These are phyloP conservation scores for Drosophila nigromelanica DNA, from an alignment of 1,140 invertebrate genomes.

Conservation along the genomic window DNA sequence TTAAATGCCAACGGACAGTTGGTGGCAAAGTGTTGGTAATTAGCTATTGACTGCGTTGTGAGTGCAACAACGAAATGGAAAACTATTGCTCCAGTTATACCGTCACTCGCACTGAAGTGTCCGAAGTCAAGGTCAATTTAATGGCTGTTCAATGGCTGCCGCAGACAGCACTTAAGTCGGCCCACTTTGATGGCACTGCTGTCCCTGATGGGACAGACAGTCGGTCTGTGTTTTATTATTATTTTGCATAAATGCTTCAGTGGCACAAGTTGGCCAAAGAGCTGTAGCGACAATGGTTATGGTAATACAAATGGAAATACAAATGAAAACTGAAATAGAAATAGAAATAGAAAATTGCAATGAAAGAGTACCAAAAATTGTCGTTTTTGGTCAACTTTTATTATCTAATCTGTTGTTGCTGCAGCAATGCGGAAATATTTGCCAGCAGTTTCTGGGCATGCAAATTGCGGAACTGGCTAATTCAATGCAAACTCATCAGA, in stretches of 20 bases:
- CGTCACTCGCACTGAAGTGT: not conserved
- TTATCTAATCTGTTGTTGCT: conserved; percentile 1
- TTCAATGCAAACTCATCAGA: conserved; percentile 64
- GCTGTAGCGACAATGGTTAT: not conserved
- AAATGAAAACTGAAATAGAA: conserved; percentile 9
- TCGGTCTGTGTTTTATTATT: conserved; percentile 11
- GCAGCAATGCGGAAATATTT: conserved; percentile 12
- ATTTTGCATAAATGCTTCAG: conserved; percentile 23
- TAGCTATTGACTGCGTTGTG: conserved; percentile 18
- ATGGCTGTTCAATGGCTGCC: conserved; percentile 21
- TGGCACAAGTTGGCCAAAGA: not conserved
- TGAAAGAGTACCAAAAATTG: conserved; percentile 27
- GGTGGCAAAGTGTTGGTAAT: conserved; percentile 35
- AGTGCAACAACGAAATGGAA: conserved; percentile 23
- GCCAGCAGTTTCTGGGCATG: conserved; percentile 19
- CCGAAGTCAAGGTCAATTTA: conserved; percentile 27
- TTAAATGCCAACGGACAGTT: conserved; percentile 20
- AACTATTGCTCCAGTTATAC: not conserved
- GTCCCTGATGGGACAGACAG: conserved; percentile 6
- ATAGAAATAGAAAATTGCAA: conserved; percentile 15
- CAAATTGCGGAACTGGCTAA: conserved; percentile 58
- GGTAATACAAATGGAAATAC: conserved; percentile 7
- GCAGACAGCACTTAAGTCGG: conserved; percentile 17
- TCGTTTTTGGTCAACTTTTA: conserved; percentile 29
- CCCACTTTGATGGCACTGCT: not conserved